phyloP scores from a whole-genome alignment of 2,888 invertebrate genomes.

The Cryptophagus acutangulus region DNA sequence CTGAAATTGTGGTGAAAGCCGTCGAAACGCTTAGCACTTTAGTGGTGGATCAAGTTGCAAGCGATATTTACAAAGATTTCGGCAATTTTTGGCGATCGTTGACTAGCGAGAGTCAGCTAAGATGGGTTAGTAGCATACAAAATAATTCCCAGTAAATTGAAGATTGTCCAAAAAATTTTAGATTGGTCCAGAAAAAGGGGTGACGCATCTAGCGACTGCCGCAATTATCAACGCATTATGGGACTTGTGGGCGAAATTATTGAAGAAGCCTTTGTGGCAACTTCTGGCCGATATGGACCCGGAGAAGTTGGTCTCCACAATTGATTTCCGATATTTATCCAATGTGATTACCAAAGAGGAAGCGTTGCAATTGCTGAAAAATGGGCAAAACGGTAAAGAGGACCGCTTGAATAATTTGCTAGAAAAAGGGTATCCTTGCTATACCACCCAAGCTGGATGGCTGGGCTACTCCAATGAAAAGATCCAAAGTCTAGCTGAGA shows the following conservation, averaged over 20 bases:
- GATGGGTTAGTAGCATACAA: slow-evolving; percentile 66
- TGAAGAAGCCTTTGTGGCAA: slow-evolving; percentile 84
- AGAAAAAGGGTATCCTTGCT: slow-evolving; percentile 74
- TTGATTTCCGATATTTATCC: slow-evolving; percentile 81
- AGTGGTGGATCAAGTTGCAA: slow-evolving; percentile 63
- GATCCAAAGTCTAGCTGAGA: slow-evolving; percentile 63
- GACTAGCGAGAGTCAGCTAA: slow-evolving; percentile 81
- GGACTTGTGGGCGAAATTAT: slow-evolving; percentile 85
- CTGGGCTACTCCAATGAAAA: slow-evolving; percentile 77
- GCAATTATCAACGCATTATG: slow-evolving; percentile 87
- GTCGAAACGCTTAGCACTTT: slow-evolving; percentile 66
- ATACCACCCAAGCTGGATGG: slow-evolving; percentile 88
- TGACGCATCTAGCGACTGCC: slow-evolving; percentile 79
- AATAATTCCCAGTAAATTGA: neutral
- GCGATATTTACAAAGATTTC: slow-evolving; percentile 73
- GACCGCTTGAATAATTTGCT: slow-evolving; percentile 60
- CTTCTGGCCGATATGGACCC: slow-evolving; percentile 78
- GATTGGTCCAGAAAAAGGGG: slow-evolving; percentile 91
- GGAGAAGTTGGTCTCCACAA: slow-evolving; percentile 75
- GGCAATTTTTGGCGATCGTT: slow-evolving; percentile 73
- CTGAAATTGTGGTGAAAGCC: slow-evolving; percentile 77
- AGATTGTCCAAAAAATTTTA: slow-evolving; percentile 36
- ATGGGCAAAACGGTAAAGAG: slow-evolving; percentile 55
- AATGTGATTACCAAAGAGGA: slow-evolving; percentile 80
- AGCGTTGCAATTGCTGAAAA: slow-evolving; percentile 65